These are phyloP conservation scores for Xanthorhoe spadicearia DNA, from an alignment of 2,888 invertebrate species.

Conservation along the genomic window DNA sequence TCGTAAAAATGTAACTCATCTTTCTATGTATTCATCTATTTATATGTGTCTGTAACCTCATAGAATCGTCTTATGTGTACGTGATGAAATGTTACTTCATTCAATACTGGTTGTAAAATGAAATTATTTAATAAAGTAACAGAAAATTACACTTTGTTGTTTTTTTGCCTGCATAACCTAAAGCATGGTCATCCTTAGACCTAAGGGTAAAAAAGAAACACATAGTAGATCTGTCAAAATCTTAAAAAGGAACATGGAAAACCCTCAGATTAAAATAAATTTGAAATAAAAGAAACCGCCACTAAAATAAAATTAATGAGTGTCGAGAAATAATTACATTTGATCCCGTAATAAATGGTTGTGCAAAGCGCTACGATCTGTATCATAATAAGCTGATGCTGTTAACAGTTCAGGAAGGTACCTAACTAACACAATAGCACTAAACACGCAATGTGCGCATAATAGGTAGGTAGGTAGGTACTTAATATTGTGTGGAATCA, in stretches of 20 bases:
- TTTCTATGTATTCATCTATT: conserved; percentile 62
- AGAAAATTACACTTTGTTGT: conserved; percentile 49
- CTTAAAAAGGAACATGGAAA: no score
- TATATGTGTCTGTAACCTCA: conserved; percentile 78
- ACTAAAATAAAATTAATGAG: background rate
- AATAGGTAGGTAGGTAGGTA: no score
- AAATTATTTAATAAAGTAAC: conserved; percentile 84
- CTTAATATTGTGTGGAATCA: no score
- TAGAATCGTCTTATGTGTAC: conserved; percentile 68
- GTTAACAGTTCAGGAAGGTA: no score
- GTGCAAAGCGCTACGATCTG: background rate
- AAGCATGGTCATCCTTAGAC: no score
- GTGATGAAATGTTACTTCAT: conserved; percentile 80
- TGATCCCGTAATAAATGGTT: no score
- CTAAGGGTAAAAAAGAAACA: no score
- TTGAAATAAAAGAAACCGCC: no score
- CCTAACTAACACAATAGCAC: no score
- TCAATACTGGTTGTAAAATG: conserved; percentile 82
- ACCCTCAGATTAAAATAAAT: no score
- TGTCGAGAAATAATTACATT: background rate
- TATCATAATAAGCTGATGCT: background rate
- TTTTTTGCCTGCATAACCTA: conserved; percentile 1
- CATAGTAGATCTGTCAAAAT: no score
- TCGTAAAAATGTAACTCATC: conserved; percentile 62
- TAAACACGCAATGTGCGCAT: no score